phyloP scores from a whole-genome alignment of 2,888 invertebrate genomes.

The Clistopyga incitator region DNA sequence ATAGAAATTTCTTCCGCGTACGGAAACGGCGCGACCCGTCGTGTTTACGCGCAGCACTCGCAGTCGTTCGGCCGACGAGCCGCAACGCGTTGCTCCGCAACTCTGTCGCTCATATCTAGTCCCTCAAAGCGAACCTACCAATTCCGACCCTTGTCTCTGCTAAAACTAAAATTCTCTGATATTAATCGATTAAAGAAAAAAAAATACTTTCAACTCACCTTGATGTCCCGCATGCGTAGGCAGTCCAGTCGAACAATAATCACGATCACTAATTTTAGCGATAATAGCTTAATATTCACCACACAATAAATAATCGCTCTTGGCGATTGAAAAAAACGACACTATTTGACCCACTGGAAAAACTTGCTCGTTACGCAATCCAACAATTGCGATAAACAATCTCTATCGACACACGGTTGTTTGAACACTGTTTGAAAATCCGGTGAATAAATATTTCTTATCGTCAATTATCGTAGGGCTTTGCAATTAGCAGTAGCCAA shows the following conservation, averaged over 20 bases:
- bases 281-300: conserved; percentile 39
- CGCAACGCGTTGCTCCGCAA: conserved; percentile 57
- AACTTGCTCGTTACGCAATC: not conserved
- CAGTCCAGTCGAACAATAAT: conserved; percentile 61
- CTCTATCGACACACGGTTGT: not conserved
- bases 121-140: not conserved
- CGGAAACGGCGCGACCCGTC: conserved; percentile 63
- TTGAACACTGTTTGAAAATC: not conserved
- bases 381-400: not conserved
- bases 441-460: conserved; percentile 14
- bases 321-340: not conserved
- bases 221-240: conserved; percentile 77
- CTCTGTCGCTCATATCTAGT: no score
- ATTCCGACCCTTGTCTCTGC: not conserved
- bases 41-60: conserved; percentile 66
- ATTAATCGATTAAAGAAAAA: not conserved
- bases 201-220: conserved; percentile 66
- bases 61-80: conserved; percentile 71
- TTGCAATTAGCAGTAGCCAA: conserved; percentile 1
- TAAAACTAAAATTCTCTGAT: not conserved
- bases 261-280: conserved; percentile 17
- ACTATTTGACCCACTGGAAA: not conserved
- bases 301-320: conserved; percentile 17
- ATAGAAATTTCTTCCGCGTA: conserved; percentile 72
- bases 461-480: conserved; percentile 2